These are phyloP conservation scores for Caenorhabditis elegans DNA, from an alignment of 1,140 invertebrate genomes.

Conservation along the genomic window DNA sequence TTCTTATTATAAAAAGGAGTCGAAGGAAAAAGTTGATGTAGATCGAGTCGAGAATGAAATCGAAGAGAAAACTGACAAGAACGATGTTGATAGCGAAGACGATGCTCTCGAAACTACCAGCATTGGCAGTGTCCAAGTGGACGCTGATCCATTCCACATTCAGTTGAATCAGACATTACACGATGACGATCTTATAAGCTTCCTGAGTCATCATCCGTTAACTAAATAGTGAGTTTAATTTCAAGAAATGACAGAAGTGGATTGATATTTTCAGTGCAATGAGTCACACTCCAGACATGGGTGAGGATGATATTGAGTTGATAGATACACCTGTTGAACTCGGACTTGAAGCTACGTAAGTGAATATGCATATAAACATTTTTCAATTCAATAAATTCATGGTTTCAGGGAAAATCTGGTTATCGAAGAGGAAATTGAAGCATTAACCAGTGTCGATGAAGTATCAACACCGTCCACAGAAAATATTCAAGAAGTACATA, in stretches of 20 bases:
- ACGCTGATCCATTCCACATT: conserved; percentile 57
- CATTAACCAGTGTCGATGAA: background rate
- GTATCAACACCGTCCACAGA: background rate
- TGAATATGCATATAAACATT: no score
- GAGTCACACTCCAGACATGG: background rate
- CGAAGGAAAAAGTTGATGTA: background rate
- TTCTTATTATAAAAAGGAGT: background rate
- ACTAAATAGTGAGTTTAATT: conserved; percentile 52
- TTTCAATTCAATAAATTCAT: no score
- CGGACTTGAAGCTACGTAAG: background rate
- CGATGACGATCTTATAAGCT: conserved; percentile 57
- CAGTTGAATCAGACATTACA: conserved; percentile 56
- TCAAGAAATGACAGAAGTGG: background rate
- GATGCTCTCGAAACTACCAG: conserved; percentile 41
- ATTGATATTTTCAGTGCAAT: background rate
- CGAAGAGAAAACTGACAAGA: background rate
- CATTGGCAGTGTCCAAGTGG: conserved; percentile 46
- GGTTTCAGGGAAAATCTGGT: background rate
- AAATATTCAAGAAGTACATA: background rate
- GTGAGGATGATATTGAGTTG: background rate
- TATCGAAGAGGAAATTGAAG: background rate
- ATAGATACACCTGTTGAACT: background rate
- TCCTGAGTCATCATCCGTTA: conserved; percentile 57
- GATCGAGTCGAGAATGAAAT: background rate
- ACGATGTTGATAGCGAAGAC: conserved; percentile 39